These are phyloP conservation scores for Melipona quadrifasciata DNA, from an alignment of 1,140 invertebrate species.

Conservation along the genomic window DNA sequence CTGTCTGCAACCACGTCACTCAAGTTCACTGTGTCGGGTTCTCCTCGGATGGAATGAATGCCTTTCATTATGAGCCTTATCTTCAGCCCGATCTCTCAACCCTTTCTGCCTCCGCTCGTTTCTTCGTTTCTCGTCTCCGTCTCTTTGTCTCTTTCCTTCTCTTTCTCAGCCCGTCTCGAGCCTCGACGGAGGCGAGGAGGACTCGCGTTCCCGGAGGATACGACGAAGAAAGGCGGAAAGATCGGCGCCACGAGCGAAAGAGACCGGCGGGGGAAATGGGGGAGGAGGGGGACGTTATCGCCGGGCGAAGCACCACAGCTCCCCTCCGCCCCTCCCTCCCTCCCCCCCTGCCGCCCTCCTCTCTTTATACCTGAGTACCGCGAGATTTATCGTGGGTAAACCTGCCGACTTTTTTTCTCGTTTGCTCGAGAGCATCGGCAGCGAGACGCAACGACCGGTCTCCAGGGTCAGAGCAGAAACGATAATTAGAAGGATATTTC, in stretches of 20 bases:
- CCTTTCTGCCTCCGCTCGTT: slow-evolving; percentile 67
- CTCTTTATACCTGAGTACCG: slow-evolving; percentile 60
- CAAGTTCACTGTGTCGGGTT: slow-evolving; percentile 77
- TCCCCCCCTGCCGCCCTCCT: slow-evolving; percentile 21
- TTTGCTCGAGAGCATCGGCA: slow-evolving; percentile 11
- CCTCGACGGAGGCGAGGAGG: slow-evolving; percentile 23
- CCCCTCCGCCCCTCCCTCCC: too few relatives aligned
- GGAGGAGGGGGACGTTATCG: slow-evolving; percentile 53
- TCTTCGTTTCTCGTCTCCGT: slow-evolving; percentile 33
- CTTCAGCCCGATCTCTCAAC: slow-evolving; percentile 74
- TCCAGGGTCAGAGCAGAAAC: slow-evolving; percentile 32
- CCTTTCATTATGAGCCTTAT: slow-evolving; percentile 81
- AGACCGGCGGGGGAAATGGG: not conserved
- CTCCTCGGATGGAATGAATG: slow-evolving; percentile 76
- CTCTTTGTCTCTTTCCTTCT: not conserved
- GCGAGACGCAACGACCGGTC: slow-evolving; percentile 21
- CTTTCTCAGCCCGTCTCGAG: not conserved
- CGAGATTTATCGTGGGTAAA: slow-evolving; percentile 66
- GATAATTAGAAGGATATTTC: slow-evolving; percentile 52
- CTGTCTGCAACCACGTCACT: slow-evolving; percentile 81
- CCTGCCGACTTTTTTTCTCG: slow-evolving; percentile 37
- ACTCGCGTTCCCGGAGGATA: slow-evolving; percentile 44
- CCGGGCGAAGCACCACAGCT: slow-evolving; percentile 24
- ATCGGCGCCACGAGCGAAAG: not conserved
- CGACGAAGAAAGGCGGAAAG: slow-evolving; percentile 15